These are phyloP conservation scores for Brachionus rubens DNA, from an alignment of 1,140 invertebrate genomes.

Conservation along the genomic window DNA sequence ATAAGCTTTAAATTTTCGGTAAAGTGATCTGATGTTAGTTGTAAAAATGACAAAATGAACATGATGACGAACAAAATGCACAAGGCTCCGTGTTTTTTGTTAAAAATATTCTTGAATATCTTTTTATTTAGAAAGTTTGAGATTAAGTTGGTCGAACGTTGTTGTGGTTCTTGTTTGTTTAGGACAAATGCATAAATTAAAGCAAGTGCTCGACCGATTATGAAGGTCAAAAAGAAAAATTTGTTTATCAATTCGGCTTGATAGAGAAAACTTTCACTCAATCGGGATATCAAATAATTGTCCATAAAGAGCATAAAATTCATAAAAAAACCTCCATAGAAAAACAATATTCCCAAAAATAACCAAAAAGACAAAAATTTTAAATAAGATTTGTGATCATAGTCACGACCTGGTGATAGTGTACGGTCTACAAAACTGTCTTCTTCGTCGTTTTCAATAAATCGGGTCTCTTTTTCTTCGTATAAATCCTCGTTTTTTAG, in stretches of 20 bases:
- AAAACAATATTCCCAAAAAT: not conserved
- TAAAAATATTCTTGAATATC: constrained; percentile 17
- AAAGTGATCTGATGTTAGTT: constrained; percentile 33
- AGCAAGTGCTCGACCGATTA: not conserved
- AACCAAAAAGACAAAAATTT: not conserved
- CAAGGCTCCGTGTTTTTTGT: not conserved
- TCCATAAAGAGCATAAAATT: constrained; percentile 35
- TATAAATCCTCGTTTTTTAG: constrained; percentile 9
- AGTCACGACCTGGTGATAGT: not conserved
- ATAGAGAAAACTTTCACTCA: not conserved
- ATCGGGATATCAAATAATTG: constrained; percentile 5
- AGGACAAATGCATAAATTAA: not conserved
- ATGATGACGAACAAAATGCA: not conserved
- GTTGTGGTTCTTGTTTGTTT: not conserved
- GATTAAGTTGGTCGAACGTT: not conserved
- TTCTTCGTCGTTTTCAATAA: not conserved
- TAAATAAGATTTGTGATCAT: not conserved
- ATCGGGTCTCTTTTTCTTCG: not conserved
- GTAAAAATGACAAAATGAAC: constrained; percentile 6
- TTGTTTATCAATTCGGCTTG: constrained; percentile 32
- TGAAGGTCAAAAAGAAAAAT: constrained; percentile 19
- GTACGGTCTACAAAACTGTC: not conserved
- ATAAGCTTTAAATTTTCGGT: constrained; percentile 24
- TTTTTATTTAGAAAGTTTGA: constrained; percentile 7
- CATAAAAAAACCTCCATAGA: constrained; percentile 1